Base-by-base conservation (phyloP, 2,888 invertebrate genomes). In the Mesochorus sp. region DNA sequence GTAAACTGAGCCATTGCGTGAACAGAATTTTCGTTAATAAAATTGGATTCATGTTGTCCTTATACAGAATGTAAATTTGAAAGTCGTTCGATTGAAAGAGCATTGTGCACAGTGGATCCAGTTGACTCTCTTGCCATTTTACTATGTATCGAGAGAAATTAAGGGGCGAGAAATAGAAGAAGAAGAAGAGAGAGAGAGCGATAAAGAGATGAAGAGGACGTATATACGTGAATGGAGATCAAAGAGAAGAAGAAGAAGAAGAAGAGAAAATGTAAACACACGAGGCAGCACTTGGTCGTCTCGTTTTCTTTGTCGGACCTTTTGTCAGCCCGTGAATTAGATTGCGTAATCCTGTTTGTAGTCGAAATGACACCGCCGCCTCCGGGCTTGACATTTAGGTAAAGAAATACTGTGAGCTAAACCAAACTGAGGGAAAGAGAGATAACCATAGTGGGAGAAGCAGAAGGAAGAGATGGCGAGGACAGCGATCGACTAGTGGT, bases 311-410 rank as follows among this genome's bases (percentile, higher is more conserved):
- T 85, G 83, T 83, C 81, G 47, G 82, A 83, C 80, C 88, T 88
- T 89, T 90, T 90, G 90, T 90, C 87, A 85, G 85, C 68, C 84
- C 61, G 84, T 85, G 89, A 89, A 91, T 90, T 89, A 89, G 88
- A 91, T 90, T 87, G 88, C 86, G 88, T 89, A 90, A 90, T 91
- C 88, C 88, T 88, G 89, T 91, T 90, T 90, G 90, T 88, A 88
- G 85, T 87, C 85, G 88, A 88, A 89, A 89, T 88, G 89, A 90
- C 89, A 89, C 88, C 85, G 86, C 82, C 87, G 87, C 87, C 85
- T 86, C 84, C 84, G 82, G 70, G 83, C 85, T 88, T 89, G 89
- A 88, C 88, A 87, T 88, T 90, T 87, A 88, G 86, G 87, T 84
- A 84, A 86, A 61, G 80, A 78, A 66, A 70, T 78, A 66, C 57